Percentiles rank a stretch among this genome's conserved stretches.
Evolutionary conservation across 2,797 vertebrate genomes (phyloP).

Genomic region (Neopelma chrysocephalum): DNA sequence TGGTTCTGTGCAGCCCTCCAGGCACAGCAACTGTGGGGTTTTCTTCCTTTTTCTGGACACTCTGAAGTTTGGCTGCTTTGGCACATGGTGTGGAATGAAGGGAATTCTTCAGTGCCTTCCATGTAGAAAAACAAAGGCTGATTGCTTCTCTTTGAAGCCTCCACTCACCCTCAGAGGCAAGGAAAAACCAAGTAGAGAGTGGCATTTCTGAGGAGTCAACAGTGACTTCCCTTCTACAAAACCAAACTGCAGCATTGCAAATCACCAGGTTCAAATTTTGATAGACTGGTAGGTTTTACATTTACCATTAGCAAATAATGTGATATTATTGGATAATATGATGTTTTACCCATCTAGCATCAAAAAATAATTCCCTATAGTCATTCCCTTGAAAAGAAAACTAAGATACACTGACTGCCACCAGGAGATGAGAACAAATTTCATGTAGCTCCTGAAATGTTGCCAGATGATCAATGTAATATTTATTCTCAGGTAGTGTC

Average conservation of each 20-base stretch:
- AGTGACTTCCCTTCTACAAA: background rate
- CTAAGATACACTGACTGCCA: background rate
- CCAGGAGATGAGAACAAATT: conserved; percentile 1
- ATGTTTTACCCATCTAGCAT: background rate
- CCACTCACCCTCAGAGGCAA: background rate
- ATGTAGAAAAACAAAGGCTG: background rate
- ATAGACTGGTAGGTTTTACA: background rate
- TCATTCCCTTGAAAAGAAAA: background rate
- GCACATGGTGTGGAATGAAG: background rate
- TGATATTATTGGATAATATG: background rate
- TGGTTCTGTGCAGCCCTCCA: background rate
- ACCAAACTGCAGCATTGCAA: background rate
- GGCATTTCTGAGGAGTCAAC: background rate
- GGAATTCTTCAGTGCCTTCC: background rate
- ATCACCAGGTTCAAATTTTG: background rate
- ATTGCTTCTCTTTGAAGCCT: conserved; percentile 2
- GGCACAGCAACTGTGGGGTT: background rate
- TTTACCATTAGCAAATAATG: background rate
- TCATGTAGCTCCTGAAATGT: background rate
- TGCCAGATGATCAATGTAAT: background rate
- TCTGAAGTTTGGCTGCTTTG: background rate
- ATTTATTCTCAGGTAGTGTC: background rate
- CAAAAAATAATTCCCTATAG: background rate
- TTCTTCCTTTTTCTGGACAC: background rate
- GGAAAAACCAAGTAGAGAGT: background rate